Conservation (phyloP, 2,888 invertebrate genomes). For the Leptothorax acervorum region DNA sequence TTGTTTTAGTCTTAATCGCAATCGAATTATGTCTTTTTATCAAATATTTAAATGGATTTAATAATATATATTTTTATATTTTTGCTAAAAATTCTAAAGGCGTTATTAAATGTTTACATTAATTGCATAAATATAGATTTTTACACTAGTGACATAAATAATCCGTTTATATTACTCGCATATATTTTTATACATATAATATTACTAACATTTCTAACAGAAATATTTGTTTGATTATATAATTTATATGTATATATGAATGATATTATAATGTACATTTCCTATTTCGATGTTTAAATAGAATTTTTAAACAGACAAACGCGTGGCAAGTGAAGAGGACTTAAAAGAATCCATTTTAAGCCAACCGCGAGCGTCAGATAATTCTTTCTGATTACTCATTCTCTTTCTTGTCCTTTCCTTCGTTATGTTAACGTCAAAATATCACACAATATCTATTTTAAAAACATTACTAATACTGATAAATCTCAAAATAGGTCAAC, state of each 20-base stretch:
- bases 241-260: background rate
- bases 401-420: slow-evolving; percentile 56
- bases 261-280: background rate
- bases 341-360: slow-evolving; percentile 35
- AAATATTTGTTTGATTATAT: background rate
- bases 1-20: background rate
- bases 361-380: slow-evolving; percentile 31
- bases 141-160: background rate
- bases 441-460: slow-evolving; percentile 45
- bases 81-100: background rate
- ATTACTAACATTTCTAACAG: background rate
- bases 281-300: background rate
- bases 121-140: background rate
- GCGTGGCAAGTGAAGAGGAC: background rate
- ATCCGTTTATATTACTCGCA: background rate
- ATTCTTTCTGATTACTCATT: slow-evolving; percentile 68
- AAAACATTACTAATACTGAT: slow-evolving; percentile 10
- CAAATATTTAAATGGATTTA: background rate
- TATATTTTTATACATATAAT: background rate
- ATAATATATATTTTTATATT: background rate
- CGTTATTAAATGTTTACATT: background rate
- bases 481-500: slow-evolving; percentile 35
- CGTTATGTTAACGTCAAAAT: slow-evolving; percentile 63
- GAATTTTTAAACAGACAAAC: slow-evolving; percentile 20
- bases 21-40: background rate